Base-by-base conservation (phyloP, 2,797 vertebrate genomes). In the Eidolon dupreanum region DNA sequence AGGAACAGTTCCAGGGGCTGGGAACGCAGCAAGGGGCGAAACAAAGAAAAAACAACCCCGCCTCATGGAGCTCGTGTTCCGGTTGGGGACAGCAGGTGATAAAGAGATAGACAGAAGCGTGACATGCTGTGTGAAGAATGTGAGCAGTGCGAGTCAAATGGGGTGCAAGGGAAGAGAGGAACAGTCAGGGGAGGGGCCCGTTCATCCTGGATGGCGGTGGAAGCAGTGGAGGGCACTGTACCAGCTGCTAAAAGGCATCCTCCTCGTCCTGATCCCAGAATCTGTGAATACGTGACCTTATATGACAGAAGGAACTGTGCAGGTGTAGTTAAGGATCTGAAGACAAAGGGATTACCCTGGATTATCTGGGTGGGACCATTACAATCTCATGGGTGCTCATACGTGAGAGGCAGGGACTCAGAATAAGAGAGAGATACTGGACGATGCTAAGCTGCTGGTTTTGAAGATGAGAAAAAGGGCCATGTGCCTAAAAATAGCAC, bases 181-280 rank as follows among this genome's bases (percentile, higher is more conserved):
- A 2, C 0, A 2, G 1, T 26, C 11, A 2, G 13, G 5, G 20
- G 0, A 15, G n/a, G 6, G 20, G 1, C 6, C 1, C 33, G 15
- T 38, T 65, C 41, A 6, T 22, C 3, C 1, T 1, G 0, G 43
- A 10, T 41, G 38, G 28, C 10, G 20, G 0, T 9, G 20, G 19
- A 51, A n/a, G 43, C 19, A 6, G 9, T 24, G 4, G 5, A 8
- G 31, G 28, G 36, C 5, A 19, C 10, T 31, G 8, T 6, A 9
- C 12, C 19, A 13, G 49, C 12, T 22, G 7, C 12, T 20, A 10
- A 28, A 26, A 49, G n/a, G 59, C 19, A 36, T 16, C 19, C 24
- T 24, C 19, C 24, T 43, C 20, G 8, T 16, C 55, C 31, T 81
- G 19, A 55, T 49, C 33, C 83, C 74, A 22, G 17, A 61, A 17